phyloP scores from a whole-genome alignment of 2,797 vertebrate species.

The Austrolebias charrua region DNA sequence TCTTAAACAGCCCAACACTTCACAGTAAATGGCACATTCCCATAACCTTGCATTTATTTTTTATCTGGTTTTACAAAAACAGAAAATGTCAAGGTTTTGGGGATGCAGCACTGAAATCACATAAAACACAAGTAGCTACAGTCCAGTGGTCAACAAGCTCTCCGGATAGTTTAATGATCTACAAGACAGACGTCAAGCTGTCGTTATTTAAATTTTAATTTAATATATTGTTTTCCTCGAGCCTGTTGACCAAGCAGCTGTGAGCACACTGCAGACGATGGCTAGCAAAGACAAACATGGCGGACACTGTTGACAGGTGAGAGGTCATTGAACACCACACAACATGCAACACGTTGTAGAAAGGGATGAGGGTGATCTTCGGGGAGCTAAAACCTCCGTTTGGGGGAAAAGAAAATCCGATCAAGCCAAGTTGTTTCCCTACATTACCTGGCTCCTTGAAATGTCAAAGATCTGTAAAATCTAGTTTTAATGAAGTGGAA shows the following conservation, averaged over 20 bases:
- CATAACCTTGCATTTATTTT: slow-evolving; percentile 53
- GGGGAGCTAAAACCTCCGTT: slow-evolving; percentile 9
- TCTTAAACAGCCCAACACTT: slow-evolving; percentile 23
- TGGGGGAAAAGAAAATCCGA: not conserved
- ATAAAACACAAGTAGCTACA: slow-evolving; percentile 19
- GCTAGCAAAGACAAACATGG: slow-evolving; percentile 69
- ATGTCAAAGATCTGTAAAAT: not conserved
- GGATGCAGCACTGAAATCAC: slow-evolving; percentile 34
- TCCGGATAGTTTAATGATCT: slow-evolving; percentile 16
- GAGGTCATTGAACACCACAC: slow-evolving; percentile 62
- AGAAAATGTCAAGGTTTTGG: slow-evolving; percentile 62
- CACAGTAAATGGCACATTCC: slow-evolving; percentile 42
- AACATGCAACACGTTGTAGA: slow-evolving; percentile 70
- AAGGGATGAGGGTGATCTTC: slow-evolving; percentile 34
- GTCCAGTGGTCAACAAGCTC: slow-evolving; percentile 75
- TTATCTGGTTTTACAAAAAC: slow-evolving; percentile 14
- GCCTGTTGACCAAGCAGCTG: slow-evolving; percentile 73
- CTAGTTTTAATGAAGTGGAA: slow-evolving; percentile 17
- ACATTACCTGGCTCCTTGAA: slow-evolving; percentile 12
- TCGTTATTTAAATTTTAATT: not conserved
- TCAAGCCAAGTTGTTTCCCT: slow-evolving; percentile 10
- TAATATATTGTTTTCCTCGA: slow-evolving; percentile 31
- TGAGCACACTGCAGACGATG: slow-evolving; percentile 62
- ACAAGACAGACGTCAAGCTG: not conserved
- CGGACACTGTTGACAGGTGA: slow-evolving; percentile 63